A percentile compares a stretch with the other conserved stretches of the same genome.
These are phyloP conservation scores for Montipora capitata DNA, from an alignment of 92 coral and sea anemone species.

Conservation along the genomic window DNA sequence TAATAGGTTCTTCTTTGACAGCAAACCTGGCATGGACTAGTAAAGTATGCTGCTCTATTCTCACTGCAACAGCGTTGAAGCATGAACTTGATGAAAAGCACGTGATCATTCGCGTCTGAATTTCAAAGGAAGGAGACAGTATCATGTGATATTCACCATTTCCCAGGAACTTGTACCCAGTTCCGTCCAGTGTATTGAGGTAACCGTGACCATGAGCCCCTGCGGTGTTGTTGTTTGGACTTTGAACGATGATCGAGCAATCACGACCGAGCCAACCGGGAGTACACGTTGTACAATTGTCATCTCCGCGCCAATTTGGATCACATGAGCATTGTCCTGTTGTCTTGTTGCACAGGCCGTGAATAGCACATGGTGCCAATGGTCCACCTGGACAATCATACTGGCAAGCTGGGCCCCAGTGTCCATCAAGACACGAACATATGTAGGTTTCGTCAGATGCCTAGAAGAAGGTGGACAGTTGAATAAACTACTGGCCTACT, in stretches of 20 bases:
- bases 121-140: constrained; percentile 35
- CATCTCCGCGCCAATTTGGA: constrained; percentile 93
- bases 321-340: constrained; percentile 92
- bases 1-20: constrained; percentile 73
- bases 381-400: constrained; percentile 91
- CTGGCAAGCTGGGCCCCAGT: constrained; percentile 93
- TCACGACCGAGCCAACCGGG: constrained; percentile 92
- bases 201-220: constrained; percentile 86
- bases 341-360: constrained; percentile 90
- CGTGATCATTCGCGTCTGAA: constrained; percentile 88
- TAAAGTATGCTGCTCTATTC: constrained; percentile 60
- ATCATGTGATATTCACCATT: constrained; percentile 89
- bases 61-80: constrained; percentile 89
- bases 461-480: constrained; percentile 28
- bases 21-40: constrained; percentile 85
- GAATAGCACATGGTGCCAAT: constrained; percentile 82
- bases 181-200: constrained; percentile 84
- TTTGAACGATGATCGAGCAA: constrained; percentile 83
- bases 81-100: constrained; percentile 89
- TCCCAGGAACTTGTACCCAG: constrained; percentile 83
- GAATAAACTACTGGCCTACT: not conserved
- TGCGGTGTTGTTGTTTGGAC: constrained; percentile 79
- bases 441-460: constrained; percentile 43
- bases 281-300: constrained; percentile 80
- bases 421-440: constrained; percentile 89